Evolutionary conservation across 2,888 invertebrate species (phyloP), one percentile per base, ranked within the genome.

Genomic region (Ormyrus rosae): DNA sequence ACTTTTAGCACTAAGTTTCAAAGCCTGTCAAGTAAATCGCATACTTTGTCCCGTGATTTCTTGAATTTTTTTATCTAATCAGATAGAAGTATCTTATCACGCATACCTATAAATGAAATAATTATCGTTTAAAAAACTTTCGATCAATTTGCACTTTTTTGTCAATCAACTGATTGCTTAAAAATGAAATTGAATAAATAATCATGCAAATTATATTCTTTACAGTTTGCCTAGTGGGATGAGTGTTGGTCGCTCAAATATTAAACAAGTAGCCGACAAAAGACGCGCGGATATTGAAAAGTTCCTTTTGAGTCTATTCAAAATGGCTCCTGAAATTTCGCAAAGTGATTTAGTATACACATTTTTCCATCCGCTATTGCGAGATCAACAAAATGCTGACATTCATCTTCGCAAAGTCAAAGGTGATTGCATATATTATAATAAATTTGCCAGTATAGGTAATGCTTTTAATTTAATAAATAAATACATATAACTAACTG

Each of bases 261-360:
- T 98, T 45, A 96, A 97, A 83, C 96, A 96, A 87, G 98, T 99
- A 11, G 99, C 99, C 0, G 97, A 98, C 88, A 95, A 96, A 84
- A 94, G 99, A n/a, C 95, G 96, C 88, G 93, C 94, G 5, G 97
- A 98, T 90, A 95, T 99, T 81, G 96, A 96, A 88, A 93, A 94
- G 79, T 99, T 99, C 91, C 93, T 99, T 6, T 93, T 94, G 65
- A 96, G 96, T 0, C 92, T 99, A 75, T 97, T 98, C 91, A 93
- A 93, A 86, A 94, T 98, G 88, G 96, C 97, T 0, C 96, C 97
- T 84, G 99, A 99, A 92, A 97, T 99, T 85, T 95, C 97, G 0
- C 98, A 99, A 92, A 96, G 96, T 7, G 98, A 98, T 91, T 93
- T 99, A 75, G 98, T 99, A 0, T 99, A 99, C 90, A 99, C 99